Percentiles rank a stretch among this genome's conserved stretches.
Evolutionary conservation across 2,797 vertebrate genomes (phyloP).

Genomic region (Tragopan temminckii): DNA sequence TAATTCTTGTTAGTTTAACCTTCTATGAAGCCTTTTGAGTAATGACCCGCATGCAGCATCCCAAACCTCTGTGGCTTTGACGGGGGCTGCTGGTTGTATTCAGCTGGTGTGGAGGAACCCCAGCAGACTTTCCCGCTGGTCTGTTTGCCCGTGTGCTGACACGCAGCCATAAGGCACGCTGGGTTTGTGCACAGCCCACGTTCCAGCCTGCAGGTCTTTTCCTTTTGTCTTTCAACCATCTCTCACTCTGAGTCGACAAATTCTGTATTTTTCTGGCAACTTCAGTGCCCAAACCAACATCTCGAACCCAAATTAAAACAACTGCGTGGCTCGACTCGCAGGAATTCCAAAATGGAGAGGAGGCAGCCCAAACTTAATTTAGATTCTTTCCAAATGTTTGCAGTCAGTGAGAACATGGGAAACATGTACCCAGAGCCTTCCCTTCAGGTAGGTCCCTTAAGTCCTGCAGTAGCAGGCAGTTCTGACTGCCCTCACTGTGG

Average conservation of each 20-base stretch:
- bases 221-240: conserved; percentile 56
- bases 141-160: conserved; percentile 36
- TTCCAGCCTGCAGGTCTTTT: conserved; percentile 34
- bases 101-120: conserved; percentile 44
- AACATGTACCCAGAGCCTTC: neutral
- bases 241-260: conserved; percentile 58
- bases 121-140: conserved; percentile 47
- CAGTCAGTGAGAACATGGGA: neutral
- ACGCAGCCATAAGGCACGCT: conserved; percentile 40
- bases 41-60: neutral
- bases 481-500: neutral
- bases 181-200: neutral
- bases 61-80: conserved; percentile 30
- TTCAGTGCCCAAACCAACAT: conserved; percentile 62
- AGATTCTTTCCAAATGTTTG: conserved; percentile 1
- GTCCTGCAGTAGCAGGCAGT: neutral
- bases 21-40: conserved; percentile 7
- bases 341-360: neutral
- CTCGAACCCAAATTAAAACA: conserved; percentile 62
- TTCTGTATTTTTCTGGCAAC: conserved; percentile 62
- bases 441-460: neutral
- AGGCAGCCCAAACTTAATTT: conserved; percentile 12
- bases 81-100: conserved; percentile 50
- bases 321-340: conserved; percentile 2
- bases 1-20: neutral